phyloP scores from a whole-genome alignment of 2,113 vertebrate genomes.

The Ascaphus truei region DNA sequence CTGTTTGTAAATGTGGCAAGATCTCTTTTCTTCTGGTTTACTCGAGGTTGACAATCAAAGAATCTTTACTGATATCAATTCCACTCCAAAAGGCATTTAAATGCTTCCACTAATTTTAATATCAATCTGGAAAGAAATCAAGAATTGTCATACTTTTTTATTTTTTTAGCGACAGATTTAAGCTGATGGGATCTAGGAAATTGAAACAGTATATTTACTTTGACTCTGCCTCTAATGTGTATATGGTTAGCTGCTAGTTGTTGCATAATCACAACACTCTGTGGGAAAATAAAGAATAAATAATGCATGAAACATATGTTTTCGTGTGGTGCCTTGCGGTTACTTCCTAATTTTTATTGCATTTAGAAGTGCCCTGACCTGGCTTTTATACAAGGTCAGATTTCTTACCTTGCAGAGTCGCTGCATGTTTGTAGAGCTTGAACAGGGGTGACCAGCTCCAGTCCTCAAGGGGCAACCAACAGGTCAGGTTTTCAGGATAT shows the following conservation, averaged over 20 bases:
- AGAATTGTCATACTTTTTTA: no score
- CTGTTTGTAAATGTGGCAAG: no score
- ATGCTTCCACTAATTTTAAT: no score
- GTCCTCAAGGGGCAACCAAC: no score
- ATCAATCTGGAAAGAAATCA: no score
- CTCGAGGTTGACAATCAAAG: no score
- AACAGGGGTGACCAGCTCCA: no score
- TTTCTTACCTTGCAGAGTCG: conserved; percentile 41
- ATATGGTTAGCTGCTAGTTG: conserved; percentile 39
- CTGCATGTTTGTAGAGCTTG: conserved; percentile 20
- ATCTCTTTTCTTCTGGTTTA: no score
- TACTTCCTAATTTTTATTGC: conserved; percentile 40
- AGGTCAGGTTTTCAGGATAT: no score
- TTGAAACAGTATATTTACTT: conserved; percentile 49
- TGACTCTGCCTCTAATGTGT: conserved; percentile 37
- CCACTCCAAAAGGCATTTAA: no score
- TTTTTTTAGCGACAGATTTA: no score
- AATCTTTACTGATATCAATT: no score
- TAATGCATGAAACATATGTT: conserved; percentile 47
- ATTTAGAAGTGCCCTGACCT: conserved; percentile 35
- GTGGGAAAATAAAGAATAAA: conserved; percentile 43
- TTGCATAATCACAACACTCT: conserved; percentile 32
- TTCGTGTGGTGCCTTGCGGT: conserved; percentile 45
- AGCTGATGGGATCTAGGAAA: conserved; percentile 48
- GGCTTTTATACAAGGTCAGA: conserved; percentile 38